Base-by-base conservation (phyloP, 2,888 invertebrate genomes). In the Miltochrista miniata region DNA sequence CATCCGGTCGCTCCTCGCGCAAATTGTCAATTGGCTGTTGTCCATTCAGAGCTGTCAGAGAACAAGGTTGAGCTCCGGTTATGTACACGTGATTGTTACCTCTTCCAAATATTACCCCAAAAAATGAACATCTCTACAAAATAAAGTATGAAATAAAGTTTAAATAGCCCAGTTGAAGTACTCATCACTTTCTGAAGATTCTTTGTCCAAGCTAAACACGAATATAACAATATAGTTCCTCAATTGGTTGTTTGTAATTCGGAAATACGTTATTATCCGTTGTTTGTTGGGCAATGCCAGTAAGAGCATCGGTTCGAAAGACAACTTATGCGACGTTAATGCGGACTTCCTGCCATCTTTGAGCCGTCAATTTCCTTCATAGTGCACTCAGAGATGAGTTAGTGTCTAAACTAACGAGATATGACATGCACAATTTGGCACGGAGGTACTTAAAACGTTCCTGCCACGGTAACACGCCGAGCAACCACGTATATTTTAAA, bases 21-120 rank as follows among this genome's bases (percentile, higher is more conserved):
- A 86, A 90, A 90, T 90, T 89, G 88, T 78, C 85, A 87, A 88
- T 87, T 89, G 87, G 77, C 72, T 75, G 76, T 72, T 77, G 81
- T 70, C 76, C 74, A 74, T 76, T 81, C 81, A 84, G 83, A 82
- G 83, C 83, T 83, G 83, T 68, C 79, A 77, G 68, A 60, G 66
- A 65, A 73, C 83, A 85, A 83, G 80, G 79, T 81, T 85, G 81
- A 76, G 46, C 59, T 56, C 54, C 59, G 62, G 51, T 59, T 64
- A 60, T 70, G 68, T 70, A 77, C 81, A 78, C 76, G 77, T 81
- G 81, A 83, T 67, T 61, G 66, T 66, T 64, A 59, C 57, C 70
- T 58, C 58, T 62, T 64, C 72, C 61, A 70, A 75, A 41, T 24
- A 40, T 37, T 1, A 30, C 31, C 13, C 33, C 13, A 7, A 11